Conservation (phyloP, 2,888 invertebrate species). For the Lepidocyrtoides sp. region DNA sequence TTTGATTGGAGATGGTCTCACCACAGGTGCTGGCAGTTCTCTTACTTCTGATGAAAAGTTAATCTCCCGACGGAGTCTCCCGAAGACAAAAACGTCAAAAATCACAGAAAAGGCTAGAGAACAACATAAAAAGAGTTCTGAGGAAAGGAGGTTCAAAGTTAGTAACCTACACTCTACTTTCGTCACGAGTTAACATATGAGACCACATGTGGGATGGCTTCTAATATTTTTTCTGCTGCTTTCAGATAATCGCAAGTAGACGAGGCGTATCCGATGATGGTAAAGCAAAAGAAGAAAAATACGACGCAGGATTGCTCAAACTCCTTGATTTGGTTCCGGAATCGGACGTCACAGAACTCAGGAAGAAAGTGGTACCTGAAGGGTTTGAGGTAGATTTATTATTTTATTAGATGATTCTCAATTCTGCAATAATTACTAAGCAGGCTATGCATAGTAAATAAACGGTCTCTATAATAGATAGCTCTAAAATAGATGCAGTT, state of each 20-base stretch:
- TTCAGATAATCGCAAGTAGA: slow-evolving; percentile 57
- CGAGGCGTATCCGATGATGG: slow-evolving; percentile 14
- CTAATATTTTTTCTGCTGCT: background rate
- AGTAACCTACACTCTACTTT: background rate
- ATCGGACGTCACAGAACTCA: background rate
- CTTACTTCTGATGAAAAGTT: background rate
- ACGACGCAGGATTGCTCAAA: slow-evolving; percentile 55
- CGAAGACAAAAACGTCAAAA: slow-evolving; percentile 25
- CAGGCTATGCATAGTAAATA: too few relatives aligned
- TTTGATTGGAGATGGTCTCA: background rate
- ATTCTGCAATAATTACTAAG: too few relatives aligned
- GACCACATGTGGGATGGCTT: background rate
- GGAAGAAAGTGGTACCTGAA: slow-evolving; percentile 36
- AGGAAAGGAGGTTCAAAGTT: slow-evolving; percentile 73
- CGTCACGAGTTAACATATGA: background rate
- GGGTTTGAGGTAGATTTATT: slow-evolving; percentile 63
- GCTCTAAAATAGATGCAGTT: too few relatives aligned
- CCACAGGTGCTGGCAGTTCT: background rate
- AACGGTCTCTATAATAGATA: too few relatives aligned
- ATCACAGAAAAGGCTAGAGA: slow-evolving; percentile 67
- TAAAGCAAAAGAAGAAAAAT: background rate
- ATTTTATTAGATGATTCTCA: too few relatives aligned
- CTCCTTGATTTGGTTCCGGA: slow-evolving; percentile 78
- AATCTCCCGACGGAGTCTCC: slow-evolving; percentile 21
- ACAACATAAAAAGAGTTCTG: slow-evolving; percentile 28